These are phyloP conservation scores for Mellivora capensis DNA, from an alignment of 2,113 vertebrate genomes.

Conservation along the genomic window DNA sequence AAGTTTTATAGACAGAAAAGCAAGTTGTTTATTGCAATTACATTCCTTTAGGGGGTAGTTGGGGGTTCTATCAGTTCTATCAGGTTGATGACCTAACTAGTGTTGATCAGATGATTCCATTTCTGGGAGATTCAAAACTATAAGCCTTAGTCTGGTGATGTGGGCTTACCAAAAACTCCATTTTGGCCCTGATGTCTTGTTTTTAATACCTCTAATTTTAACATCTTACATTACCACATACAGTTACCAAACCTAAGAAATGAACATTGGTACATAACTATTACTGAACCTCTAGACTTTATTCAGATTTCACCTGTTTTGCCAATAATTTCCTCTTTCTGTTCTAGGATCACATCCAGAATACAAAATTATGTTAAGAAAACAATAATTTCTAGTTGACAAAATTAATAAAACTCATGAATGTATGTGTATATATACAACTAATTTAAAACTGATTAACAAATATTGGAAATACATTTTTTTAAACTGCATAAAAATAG, in stretches of 20 bases:
- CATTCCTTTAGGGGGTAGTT: neutral
- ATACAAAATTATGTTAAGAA: neutral
- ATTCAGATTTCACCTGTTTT: neutral
- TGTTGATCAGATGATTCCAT: neutral
- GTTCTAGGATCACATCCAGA: neutral
- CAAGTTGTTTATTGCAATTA: neutral
- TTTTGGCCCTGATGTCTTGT: neutral
- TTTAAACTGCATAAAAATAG: neutral
- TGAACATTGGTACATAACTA: neutral
- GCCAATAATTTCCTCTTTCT: neutral
- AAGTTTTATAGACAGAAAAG: neutral
- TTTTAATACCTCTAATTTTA: neutral
- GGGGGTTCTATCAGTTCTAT: neutral
- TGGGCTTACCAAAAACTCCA: neutral
- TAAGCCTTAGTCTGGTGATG: neutral
- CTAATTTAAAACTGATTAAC: neutral
- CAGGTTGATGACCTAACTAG: neutral
- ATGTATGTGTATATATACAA: neutral
- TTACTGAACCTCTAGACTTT: neutral
- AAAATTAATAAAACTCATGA: neutral
- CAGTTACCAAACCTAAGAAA: neutral
- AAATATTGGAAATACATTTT: conserved; percentile 9
- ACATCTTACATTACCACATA: neutral
- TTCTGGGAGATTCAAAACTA: neutral
- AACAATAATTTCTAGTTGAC: neutral